Evolutionary conservation across 2,888 invertebrate genomes (phyloP).

Genomic region (Oxycera nigricornis): DNA sequence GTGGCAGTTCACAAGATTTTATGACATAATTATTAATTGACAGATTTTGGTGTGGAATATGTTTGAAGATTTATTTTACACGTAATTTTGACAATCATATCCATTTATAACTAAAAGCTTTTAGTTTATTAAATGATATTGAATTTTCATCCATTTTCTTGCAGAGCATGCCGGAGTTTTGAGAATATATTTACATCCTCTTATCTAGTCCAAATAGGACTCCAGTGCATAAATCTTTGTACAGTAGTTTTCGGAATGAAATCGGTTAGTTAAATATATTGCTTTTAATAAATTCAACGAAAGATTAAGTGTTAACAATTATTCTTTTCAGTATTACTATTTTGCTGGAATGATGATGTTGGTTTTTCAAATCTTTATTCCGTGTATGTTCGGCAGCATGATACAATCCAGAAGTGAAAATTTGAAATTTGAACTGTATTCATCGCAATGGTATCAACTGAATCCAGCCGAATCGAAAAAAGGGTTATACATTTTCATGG

Average conservation of each 20-base stretch:
- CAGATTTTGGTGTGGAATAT: no score
- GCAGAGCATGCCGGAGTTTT: neutral
- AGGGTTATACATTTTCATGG: neutral
- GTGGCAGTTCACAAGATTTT: no score
- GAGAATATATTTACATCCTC: neutral
- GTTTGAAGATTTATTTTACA: no score
- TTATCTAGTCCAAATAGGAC: neutral
- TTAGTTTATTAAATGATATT: neutral
- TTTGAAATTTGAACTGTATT: neutral
- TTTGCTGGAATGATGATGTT: neutral
- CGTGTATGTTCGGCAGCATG: neutral
- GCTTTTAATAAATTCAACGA: neutral
- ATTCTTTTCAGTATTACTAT: neutral
- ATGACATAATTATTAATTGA: no score
- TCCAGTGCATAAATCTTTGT: neutral
- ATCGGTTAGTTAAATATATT: neutral
- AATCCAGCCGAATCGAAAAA: neutral
- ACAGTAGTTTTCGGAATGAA: neutral
- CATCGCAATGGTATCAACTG: neutral
- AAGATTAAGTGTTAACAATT: neutral
- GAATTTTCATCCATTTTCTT: no score
- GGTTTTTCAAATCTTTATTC: neutral
- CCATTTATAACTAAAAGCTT: neutral
- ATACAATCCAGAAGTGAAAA: neutral
- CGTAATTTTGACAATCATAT: no score